These are phyloP conservation scores for Rhynchomys soricoides DNA, from an alignment of 2,113 vertebrate genomes.

Conservation along the genomic window DNA sequence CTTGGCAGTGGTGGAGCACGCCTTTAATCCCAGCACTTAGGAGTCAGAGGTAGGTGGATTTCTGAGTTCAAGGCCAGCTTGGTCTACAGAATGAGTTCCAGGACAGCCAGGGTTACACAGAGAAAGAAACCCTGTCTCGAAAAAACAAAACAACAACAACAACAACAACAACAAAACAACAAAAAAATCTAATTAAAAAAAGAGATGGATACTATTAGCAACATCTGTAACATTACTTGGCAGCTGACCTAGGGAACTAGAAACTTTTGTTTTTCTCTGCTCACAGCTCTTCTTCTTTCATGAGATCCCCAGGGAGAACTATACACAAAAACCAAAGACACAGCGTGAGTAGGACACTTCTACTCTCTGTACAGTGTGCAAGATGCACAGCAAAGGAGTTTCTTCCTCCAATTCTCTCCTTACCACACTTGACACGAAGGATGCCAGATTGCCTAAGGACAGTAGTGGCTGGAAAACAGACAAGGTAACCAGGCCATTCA, in stretches of 20 bases:
- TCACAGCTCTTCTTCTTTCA: neutral
- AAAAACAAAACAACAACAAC: too few species aligned
- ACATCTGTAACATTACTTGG: conserved; percentile 2
- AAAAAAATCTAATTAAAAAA: too few species aligned
- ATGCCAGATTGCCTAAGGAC: neutral
- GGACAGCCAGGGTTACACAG: too few species aligned
- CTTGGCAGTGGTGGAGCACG: too few species aligned
- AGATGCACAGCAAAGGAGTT: neutral
- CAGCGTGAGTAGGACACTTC: too few species aligned
- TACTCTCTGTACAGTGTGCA: neutral
- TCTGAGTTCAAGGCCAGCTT: too few species aligned
- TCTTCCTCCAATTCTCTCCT: neutral
- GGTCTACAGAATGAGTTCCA: too few species aligned
- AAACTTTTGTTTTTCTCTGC: conserved; percentile 10
- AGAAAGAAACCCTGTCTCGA: too few species aligned
- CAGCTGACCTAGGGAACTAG: neutral
- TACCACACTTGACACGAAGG: neutral
- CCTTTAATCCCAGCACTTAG: too few species aligned
- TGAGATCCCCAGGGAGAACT: neutral
- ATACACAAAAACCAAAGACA: neutral
- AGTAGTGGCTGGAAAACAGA: neutral
- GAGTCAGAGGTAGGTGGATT: too few species aligned
- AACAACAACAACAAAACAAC: too few species aligned
- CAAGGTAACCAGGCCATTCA: neutral
- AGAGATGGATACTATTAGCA: neutral